Evolutionary conservation across 2,888 invertebrate species (phyloP), one percentile per base, ranked within the genome.

Genomic region (Nycteola revayana): DNA sequence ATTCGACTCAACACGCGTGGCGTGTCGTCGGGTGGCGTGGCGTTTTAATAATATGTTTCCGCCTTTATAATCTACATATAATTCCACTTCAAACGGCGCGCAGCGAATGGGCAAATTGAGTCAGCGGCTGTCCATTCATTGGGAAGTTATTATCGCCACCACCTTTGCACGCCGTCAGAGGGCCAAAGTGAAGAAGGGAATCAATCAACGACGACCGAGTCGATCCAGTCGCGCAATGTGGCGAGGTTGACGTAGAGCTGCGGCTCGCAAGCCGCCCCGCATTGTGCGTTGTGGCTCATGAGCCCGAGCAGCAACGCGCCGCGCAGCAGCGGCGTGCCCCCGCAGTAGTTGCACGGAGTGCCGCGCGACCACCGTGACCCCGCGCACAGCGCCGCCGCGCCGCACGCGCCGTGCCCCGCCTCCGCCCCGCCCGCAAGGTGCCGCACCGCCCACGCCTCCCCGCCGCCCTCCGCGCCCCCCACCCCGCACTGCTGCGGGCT

Each of bases 191-290:
- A 14, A 14, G 14, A 5, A 14, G 14, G 14, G 14, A 14, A 14
- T 14, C 14, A 14, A 24, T 42, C 32, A 5, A 35, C 30, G 10
- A 71, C 9, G 1, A 72, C 30, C 6, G 56, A 50, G 18, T 63
- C 50, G 8, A 86, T 36, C 85, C 85, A 85, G 45, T 66, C 72
- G 1, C 48, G 36, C 1, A 58, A 17, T 7, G 42, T 50, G 5
- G 75, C 78, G 1, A 81, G 22, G 49, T 64, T 71, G 37, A 71
- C 78, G 61, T 66, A 82, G 9, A 64, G 52, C 27, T 66, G 66
- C 28, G 83, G 81, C 49, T 75, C 77, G 66, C 84, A 83, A 10
- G 72, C 43, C 3, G 54, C 56, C 26, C 69, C 81, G 66, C 83
- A 82, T 37, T 56, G 65, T 28, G 29, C 49, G 60, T 57, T 56